Conservation (phyloP, 92 coral and sea anemone species). For the Bergia puertoricense region DNA sequence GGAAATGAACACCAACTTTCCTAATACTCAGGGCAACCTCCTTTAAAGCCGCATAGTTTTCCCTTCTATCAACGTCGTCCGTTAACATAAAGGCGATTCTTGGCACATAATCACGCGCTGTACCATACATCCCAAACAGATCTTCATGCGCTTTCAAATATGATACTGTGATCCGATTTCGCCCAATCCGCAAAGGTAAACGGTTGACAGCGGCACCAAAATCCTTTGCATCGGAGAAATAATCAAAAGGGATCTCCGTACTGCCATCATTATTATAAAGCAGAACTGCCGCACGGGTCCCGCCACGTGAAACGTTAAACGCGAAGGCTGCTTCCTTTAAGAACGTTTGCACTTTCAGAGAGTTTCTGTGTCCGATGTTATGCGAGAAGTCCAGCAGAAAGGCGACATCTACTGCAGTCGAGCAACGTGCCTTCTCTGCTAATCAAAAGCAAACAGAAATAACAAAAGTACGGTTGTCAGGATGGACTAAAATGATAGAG, state of each 20-base stretch:
- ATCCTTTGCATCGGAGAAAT: conserved; percentile 14
- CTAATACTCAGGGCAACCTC: conserved; percentile 28
- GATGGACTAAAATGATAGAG: background rate
- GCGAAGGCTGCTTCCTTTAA: conserved; percentile 22
- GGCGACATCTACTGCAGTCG: conserved; percentile 34
- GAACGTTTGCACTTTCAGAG: conserved; percentile 12
- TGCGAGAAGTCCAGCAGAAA: conserved; percentile 31
- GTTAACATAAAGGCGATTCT: conserved; percentile 35
- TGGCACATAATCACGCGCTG: conserved; percentile 31
- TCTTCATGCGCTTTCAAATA: conserved; percentile 23
- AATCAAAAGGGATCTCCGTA: conserved; percentile 28
- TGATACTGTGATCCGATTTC: conserved; percentile 18
- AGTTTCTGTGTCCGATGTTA: conserved; percentile 4
- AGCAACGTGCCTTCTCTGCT: background rate
- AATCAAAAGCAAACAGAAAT: background rate
- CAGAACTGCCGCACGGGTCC: conserved; percentile 36
- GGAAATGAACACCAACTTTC: conserved; percentile 20
- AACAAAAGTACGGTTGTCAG: background rate
- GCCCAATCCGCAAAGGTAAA: conserved; percentile 13
- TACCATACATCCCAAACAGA: conserved; percentile 25
- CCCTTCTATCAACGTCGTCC: background rate
- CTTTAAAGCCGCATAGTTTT: conserved; percentile 10
- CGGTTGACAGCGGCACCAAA: conserved; percentile 32
- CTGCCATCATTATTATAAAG: conserved; percentile 32
- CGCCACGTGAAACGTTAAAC: conserved; percentile 16